phyloP scores from a whole-genome alignment of 2,888 invertebrate genomes.

The Latrodectus elegans region DNA sequence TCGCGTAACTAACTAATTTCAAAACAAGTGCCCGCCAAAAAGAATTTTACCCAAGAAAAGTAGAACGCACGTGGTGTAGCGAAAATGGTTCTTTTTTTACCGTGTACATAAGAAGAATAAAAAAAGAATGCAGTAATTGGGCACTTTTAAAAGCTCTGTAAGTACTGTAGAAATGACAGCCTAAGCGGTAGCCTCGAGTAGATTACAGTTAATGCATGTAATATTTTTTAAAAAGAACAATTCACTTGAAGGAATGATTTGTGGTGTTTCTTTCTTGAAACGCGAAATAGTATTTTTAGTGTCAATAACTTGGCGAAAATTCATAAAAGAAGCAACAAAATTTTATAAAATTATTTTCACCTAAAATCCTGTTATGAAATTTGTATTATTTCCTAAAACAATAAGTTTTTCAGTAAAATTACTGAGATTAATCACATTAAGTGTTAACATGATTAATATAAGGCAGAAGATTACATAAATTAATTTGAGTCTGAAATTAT shows the following conservation, averaged over 20 bases:
- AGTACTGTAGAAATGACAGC: slow-evolving; percentile 7
- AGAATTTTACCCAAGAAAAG: slow-evolving; percentile 14
- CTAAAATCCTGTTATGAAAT: too few species aligned
- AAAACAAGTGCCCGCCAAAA: slow-evolving; percentile 9
- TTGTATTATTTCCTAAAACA: too few species aligned
- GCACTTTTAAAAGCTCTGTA: slow-evolving; percentile 19
- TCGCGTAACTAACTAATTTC: slow-evolving; percentile 11
- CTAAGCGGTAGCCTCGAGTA: neutral
- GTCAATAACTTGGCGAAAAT: neutral
- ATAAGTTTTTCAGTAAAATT: too few species aligned
- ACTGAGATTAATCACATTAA: too few species aligned
- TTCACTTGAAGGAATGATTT: slow-evolving; percentile 20
- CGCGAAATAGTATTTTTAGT: neutral
- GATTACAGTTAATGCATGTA: neutral
- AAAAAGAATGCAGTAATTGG: slow-evolving; percentile 22
- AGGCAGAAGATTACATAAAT: too few species aligned
- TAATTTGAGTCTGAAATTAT: too few species aligned
- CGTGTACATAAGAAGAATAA: neutral
- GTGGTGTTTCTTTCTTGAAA: neutral
- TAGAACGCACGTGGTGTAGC: neutral
- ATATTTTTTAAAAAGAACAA: slow-evolving; percentile 16
- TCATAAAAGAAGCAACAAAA: too few species aligned
- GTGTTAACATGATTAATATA: too few species aligned
- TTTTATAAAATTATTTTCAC: too few species aligned
- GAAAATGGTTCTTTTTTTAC: slow-evolving; percentile 3